Evolutionary conservation across 2,888 invertebrate genomes (phyloP), one percentile per base, ranked within the genome.

Genomic region (Dryobotodes eremita): DNA sequence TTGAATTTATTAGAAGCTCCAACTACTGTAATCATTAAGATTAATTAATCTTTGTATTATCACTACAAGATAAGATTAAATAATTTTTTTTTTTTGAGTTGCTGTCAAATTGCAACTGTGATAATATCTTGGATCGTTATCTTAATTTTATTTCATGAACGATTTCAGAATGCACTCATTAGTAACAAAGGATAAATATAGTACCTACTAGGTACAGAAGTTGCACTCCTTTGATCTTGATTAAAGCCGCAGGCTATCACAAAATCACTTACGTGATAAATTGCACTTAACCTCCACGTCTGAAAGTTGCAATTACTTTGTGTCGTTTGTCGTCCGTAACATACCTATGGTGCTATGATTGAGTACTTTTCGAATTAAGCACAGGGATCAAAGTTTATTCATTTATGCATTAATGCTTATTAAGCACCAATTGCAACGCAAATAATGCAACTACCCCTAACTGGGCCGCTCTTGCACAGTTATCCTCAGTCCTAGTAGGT

Each of bases 11-110:
- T 20, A 31, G n/a, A 46, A 31, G 20, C n/a, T n/a, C 2, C 13
- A 7, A 50, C 23, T 26, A 23, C 13, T 17, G 50, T 42, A 23
- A 42, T 53, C 61, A 53, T 53, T 13, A 17, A 42, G 8, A 75
- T 53, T 23, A 17, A 53, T 75, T 36, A 64, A 64, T 36, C 15
- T n/a, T 20, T 26, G 26, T 26, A 75, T 62, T 72, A 26, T 6
- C 17, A 50, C 2, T 75, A 75, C 46, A 20, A 53, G 75, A 62
- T 48, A 31, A 55, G 36, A 26, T 59, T 26, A n/a, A n/a, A 55
- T 53, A 53, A 31, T 23, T 65, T 7, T 10, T 1, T 2, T 20
- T 31, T 62, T 62, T 50, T 36, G 42, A 15, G 5, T 42, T 62
- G 26, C 17, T 11, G 17, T 61, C 8, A n/a, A 42, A 26, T 42